These are phyloP conservation scores for Nomada flava DNA, from an alignment of 2,888 invertebrate species.

Conservation along the genomic window DNA sequence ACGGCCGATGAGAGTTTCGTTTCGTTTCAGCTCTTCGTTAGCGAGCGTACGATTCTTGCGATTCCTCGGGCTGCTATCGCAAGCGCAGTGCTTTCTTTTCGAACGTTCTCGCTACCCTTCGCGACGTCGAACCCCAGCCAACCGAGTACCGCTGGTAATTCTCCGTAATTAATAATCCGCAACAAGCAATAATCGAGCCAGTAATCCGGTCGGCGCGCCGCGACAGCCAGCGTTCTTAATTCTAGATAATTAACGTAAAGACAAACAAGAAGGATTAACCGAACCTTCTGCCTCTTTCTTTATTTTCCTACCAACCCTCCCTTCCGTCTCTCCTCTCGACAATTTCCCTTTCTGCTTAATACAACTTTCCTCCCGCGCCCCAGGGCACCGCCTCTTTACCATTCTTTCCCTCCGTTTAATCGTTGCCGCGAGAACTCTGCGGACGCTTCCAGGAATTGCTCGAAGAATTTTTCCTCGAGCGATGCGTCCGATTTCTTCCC, in stretches of 20 bases:
- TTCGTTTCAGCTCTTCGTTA: background rate
- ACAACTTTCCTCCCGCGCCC: slow-evolving; percentile 1
- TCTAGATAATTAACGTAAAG: slow-evolving; percentile 84
- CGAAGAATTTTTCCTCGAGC: background rate
- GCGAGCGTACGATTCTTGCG: background rate
- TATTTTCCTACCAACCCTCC: slow-evolving; percentile 60
- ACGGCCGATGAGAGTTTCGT: background rate
- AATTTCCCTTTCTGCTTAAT: slow-evolving; percentile 14
- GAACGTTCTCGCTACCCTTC: slow-evolving; percentile 16
- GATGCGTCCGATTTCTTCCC: slow-evolving; percentile 10
- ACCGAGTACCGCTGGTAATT: slow-evolving; percentile 74
- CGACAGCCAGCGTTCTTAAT: slow-evolving; percentile 81
- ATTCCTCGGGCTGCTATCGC: background rate
- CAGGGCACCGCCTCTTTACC: background rate
- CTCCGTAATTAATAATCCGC: slow-evolving; percentile 84
- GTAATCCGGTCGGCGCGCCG: slow-evolving; percentile 81
- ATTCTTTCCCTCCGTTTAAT: background rate
- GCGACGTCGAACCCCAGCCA: slow-evolving; percentile 7
- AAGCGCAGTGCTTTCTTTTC: background rate
- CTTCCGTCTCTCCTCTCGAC: slow-evolving; percentile 8
- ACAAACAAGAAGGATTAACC: slow-evolving; percentile 82
- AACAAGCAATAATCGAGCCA: slow-evolving; percentile 83
- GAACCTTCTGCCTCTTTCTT: slow-evolving; percentile 47
- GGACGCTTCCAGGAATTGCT: slow-evolving; percentile 4
- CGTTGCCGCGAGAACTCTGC: background rate